Evolutionary conservation across 2,797 vertebrate genomes (phyloP), one percentile per base, ranked within the genome.

Genomic region (Melanotaenia boesemani): DNA sequence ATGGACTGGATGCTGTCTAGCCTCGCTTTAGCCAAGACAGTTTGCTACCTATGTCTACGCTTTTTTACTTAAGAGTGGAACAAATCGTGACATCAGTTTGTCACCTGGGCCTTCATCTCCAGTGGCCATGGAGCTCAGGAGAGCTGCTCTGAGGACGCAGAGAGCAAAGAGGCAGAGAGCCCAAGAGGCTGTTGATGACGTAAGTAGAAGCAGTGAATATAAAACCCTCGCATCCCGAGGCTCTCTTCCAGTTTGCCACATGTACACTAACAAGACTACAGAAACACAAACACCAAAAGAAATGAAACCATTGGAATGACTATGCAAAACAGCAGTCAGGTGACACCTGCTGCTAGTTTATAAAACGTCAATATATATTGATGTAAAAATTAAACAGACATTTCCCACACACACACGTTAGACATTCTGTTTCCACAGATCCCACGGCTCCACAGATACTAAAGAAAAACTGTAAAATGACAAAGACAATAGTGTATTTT

Each of bases 221-320:
- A 63, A 77, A 72, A 32, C 15, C 55, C 64, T 32, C 22, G 16
- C 67, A 72, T 70, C 66, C 79, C 39, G 56, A 63, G 68, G 60
- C 79, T 70, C 82, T 81, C 69, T 55, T 58, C 67, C 78, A 70
- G 71, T 70, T 44, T 66, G 73, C 67, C 55, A 22, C 62, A 74
- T 52, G 52, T 34, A 82, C 64, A 56, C 82, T 37, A 80, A 79
- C 59, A 76, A 76, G 46, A 84, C 68, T 57, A 90, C 48, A 74
- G 67, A 91, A 77, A 83, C 81, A 85, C 7, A 48, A 20, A 48
- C 37, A 39, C 37, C 13, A 41, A 24, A 28, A 56, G 30, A 16
- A 88, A 91, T 69, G 16, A 86, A 91, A 85, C 52, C 57, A 85
- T 30, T 86, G 91, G 91, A 94, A 94, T 93, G 91, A 89, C 65